Conservation (phyloP, 2,113 vertebrate species). For the Lepisosteus oculatus region DNA sequence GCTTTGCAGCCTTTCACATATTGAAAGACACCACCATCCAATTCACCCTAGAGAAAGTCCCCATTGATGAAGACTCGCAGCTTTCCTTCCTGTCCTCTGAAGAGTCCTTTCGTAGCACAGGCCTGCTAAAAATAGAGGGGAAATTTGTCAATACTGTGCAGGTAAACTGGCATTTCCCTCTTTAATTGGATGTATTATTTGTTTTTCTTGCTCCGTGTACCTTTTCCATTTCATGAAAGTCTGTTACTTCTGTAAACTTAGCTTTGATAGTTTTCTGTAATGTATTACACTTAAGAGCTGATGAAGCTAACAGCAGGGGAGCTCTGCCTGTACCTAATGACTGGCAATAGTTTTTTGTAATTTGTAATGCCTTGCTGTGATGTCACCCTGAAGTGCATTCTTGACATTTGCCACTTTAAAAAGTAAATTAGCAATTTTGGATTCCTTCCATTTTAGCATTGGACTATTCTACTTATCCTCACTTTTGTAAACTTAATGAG, state of each 20-base stretch:
- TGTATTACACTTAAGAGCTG: too few species aligned
- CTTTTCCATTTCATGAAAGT: neutral
- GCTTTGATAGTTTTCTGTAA: neutral
- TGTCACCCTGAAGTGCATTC: too few species aligned
- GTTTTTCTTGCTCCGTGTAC: neutral
- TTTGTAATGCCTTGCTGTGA: too few species aligned
- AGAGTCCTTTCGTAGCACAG: conserved; percentile 71
- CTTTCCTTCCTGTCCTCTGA: conserved; percentile 66
- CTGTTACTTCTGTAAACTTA: conserved; percentile 12
- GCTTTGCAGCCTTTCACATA: conserved; percentile 86
- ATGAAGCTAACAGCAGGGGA: too few species aligned
- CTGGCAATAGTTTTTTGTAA: too few species aligned
- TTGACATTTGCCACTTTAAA: too few species aligned
- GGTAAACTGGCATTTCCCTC: conserved; percentile 58
- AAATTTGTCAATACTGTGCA: conserved; percentile 89
- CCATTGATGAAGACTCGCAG: conserved; percentile 66
- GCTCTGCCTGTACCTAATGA: too few species aligned
- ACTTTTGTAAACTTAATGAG: too few species aligned
- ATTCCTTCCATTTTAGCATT: too few species aligned
- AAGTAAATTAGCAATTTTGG: too few species aligned
- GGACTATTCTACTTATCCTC: too few species aligned
- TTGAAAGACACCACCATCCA: conserved; percentile 91
- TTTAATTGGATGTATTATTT: neutral
- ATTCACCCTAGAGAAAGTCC: conserved; percentile 87
- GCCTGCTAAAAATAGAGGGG: conserved; percentile 83